Evolutionary conservation across 2,888 invertebrate species (phyloP).

Genomic region (Tachina fera): DNA sequence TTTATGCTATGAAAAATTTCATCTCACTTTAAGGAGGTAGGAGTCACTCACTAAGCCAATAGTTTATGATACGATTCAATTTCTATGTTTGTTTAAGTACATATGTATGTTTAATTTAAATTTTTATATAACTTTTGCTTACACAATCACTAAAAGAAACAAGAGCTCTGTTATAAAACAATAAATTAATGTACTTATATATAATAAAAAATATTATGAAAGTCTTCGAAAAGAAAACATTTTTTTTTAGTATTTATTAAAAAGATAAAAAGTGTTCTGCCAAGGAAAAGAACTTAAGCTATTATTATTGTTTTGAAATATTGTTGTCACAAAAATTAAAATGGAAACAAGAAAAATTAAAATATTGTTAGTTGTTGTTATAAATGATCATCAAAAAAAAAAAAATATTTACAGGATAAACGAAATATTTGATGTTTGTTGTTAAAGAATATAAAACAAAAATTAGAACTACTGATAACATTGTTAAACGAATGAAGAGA

Average conservation of each 20-base stretch:
- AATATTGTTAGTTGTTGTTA: constrained; percentile 67
- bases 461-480: constrained; percentile 43
- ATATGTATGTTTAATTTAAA: neutral
- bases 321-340: constrained; percentile 64
- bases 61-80: neutral
- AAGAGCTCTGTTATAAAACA: constrained; percentile 16
- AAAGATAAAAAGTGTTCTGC: constrained; percentile 5
- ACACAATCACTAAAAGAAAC: constrained; percentile 9
- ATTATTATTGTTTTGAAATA: constrained; percentile 62
- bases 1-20: too few relatives aligned
- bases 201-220: constrained; percentile 6
- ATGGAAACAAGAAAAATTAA: constrained; percentile 41
- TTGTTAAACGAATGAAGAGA: constrained; percentile 46
- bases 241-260: constrained; percentile 1
- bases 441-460: constrained; percentile 58
- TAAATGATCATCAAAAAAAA: constrained; percentile 63
- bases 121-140: constrained; percentile 14
- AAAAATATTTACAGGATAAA: constrained; percentile 55
- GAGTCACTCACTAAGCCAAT: too few relatives aligned
- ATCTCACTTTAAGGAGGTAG: too few relatives aligned
- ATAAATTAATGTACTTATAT: constrained; percentile 39
- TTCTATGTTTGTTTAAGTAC: neutral
- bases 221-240: neutral
- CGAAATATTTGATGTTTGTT: constrained; percentile 63
- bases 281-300: constrained; percentile 31